Conservation (phyloP, 92 coral and sea anemone species). For the Epizoanthus illoricatus region DNA sequence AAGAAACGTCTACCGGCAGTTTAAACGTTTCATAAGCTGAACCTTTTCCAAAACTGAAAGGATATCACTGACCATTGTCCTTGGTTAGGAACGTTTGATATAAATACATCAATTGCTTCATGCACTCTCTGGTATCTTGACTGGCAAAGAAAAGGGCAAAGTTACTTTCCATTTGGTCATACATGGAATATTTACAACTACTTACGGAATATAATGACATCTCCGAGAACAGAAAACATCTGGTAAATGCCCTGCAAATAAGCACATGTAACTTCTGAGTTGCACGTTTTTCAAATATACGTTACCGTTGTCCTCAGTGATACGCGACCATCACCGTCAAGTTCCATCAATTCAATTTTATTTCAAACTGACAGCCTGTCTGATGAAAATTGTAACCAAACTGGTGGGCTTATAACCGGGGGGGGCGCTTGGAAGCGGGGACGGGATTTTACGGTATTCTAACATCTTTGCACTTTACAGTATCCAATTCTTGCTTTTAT, state of each 20-base stretch:
- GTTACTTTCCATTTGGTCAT: neutral
- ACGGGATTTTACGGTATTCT: too few relatives aligned
- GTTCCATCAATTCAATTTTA: too few relatives aligned
- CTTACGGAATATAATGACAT: slow-evolving; percentile 87
- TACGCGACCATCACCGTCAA: too few relatives aligned
- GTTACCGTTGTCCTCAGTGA: neutral
- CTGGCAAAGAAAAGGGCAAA: neutral
- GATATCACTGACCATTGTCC: neutral
- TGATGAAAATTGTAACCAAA: too few relatives aligned
- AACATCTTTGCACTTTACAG: too few relatives aligned
- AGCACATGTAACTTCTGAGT: neutral
- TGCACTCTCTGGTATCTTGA: neutral
- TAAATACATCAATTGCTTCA: neutral
- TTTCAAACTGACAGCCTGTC: too few relatives aligned
- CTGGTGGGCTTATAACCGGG: too few relatives aligned
- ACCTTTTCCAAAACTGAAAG: too few relatives aligned
- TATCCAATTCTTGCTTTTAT: too few relatives aligned
- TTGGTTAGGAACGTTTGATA: neutral
- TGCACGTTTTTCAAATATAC: neutral
- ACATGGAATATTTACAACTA: neutral
- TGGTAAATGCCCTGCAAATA: slow-evolving; percentile 82
- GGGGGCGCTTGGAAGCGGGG: too few relatives aligned
- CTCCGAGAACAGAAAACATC: slow-evolving; percentile 93
- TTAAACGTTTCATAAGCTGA: too few relatives aligned
- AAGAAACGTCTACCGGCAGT: too few relatives aligned